Evolutionary conservation across 1,140 invertebrate genomes (phyloP).

Genomic region (Saccostrea cuccullata): DNA sequence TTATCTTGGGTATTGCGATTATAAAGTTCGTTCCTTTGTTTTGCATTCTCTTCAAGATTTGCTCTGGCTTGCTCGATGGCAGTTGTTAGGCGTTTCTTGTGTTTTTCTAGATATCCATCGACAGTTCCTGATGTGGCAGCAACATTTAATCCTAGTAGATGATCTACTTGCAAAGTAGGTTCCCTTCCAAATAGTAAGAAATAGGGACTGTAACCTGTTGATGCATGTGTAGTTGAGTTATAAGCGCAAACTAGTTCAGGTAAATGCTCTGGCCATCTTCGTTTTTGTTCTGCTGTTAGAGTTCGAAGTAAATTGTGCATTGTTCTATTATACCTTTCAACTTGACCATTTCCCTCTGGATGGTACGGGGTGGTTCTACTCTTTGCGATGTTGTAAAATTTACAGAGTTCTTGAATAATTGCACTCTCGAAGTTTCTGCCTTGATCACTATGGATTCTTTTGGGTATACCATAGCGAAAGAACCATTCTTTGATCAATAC

Average conservation of each 20-base stretch:
- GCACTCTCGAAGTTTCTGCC: slow-evolving; percentile 43
- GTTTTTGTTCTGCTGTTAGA: slow-evolving; percentile 35
- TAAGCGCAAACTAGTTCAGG: slow-evolving; percentile 9
- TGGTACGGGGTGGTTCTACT: slow-evolving; percentile 47
- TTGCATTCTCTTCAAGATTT: slow-evolving; percentile 26
- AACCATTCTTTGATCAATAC: slow-evolving; percentile 20
- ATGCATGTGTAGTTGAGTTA: slow-evolving; percentile 39
- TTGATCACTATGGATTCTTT: slow-evolving; percentile 40
- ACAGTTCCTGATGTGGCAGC: background rate
- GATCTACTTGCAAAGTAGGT: slow-evolving; percentile 29
- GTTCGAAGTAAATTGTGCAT: slow-evolving; percentile 43
- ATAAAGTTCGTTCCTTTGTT: background rate
- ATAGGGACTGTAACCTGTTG: slow-evolving; percentile 36
- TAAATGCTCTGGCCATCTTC: slow-evolving; percentile 22
- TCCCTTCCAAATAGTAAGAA: slow-evolving; percentile 39
- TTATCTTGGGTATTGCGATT: background rate
- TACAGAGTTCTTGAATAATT: slow-evolving; percentile 42
- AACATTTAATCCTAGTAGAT: background rate
- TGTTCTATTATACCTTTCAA: slow-evolving; percentile 43
- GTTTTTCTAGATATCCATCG: background rate
- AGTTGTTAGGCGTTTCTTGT: background rate
- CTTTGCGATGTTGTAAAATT: slow-evolving; percentile 32
- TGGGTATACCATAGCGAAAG: slow-evolving; percentile 22
- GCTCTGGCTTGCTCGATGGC: background rate
- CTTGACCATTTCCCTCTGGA: slow-evolving; percentile 40